Evolutionary conservation across 2,113 vertebrate genomes (phyloP).

Genomic region (Fukomys damarensis): DNA sequence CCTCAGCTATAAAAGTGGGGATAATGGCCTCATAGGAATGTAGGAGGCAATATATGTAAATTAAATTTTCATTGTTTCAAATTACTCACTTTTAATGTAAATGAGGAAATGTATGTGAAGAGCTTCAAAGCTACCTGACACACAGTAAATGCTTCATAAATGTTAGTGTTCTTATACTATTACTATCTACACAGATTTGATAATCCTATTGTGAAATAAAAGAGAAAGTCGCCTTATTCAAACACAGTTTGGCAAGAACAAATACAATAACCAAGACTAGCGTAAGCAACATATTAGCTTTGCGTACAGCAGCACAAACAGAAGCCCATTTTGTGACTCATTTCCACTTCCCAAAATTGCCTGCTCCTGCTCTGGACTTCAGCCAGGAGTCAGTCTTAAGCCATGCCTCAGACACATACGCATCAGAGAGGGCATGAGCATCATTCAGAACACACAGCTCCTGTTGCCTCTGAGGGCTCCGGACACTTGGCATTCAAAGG

Average conservation of each 20-base stretch:
- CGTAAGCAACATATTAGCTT: conserved; percentile 53
- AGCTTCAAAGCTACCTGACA: conserved; percentile 63
- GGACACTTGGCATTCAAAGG: conserved; percentile 82
- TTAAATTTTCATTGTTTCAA: conserved; percentile 69
- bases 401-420: neutral
- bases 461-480: conserved; percentile 74
- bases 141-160: conserved; percentile 68
- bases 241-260: conserved; percentile 63
- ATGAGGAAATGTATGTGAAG: conserved; percentile 58
- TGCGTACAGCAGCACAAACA: conserved; percentile 46
- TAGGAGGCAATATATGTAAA: conserved; percentile 65
- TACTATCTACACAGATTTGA: conserved; percentile 52
- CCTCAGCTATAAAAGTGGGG: conserved; percentile 37
- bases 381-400: conserved; percentile 65
- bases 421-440: neutral
- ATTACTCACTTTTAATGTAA: conserved; percentile 73
- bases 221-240: conserved; percentile 37
- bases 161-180: conserved; percentile 15
- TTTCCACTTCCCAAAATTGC: conserved; percentile 66
- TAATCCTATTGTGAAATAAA: conserved; percentile 48
- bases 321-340: conserved; percentile 63
- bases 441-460: conserved; percentile 23
- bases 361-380: conserved; percentile 46
- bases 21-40: conserved; percentile 56
- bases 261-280: conserved; percentile 50